These are phyloP conservation scores for Tachysurus vachellii DNA, from an alignment of 2,113 vertebrate genomes.

Conservation along the genomic window DNA sequence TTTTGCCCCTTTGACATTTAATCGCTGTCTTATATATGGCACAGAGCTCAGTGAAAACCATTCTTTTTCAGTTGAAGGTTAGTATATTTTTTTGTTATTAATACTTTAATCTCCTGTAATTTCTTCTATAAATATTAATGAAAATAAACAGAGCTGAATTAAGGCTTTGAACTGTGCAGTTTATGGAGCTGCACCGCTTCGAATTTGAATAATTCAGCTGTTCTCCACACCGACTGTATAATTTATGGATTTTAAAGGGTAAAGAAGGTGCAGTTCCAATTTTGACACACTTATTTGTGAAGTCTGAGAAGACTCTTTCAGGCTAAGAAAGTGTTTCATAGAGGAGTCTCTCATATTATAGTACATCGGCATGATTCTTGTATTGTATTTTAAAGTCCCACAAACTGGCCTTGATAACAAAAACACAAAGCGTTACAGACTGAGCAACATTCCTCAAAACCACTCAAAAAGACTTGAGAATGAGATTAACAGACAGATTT, in stretches of 20 bases:
- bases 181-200: slow-evolving; percentile 23
- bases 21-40: neutral
- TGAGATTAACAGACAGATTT: neutral
- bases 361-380: neutral
- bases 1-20: neutral
- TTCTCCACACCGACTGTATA: slow-evolving; percentile 16
- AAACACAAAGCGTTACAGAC: neutral
- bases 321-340: neutral
- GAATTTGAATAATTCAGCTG: slow-evolving; percentile 43
- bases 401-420: neutral
- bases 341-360: neutral
- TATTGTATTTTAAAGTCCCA: neutral
- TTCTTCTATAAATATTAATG: slow-evolving; percentile 13
- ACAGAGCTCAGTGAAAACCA: neutral
- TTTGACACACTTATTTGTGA: neutral
- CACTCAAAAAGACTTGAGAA: neutral
- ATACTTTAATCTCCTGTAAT: slow-evolving; percentile 7
- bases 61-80: neutral
- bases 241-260: neutral
- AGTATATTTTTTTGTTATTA: neutral
- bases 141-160: slow-evolving; percentile 14
- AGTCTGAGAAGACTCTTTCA: neutral
- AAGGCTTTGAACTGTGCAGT: neutral
- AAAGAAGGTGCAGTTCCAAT: slow-evolving; percentile 12
- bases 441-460: neutral